Conservation (phyloP, 1,140 invertebrate genomes). For the Daktulosphaira vitifoliae region DNA sequence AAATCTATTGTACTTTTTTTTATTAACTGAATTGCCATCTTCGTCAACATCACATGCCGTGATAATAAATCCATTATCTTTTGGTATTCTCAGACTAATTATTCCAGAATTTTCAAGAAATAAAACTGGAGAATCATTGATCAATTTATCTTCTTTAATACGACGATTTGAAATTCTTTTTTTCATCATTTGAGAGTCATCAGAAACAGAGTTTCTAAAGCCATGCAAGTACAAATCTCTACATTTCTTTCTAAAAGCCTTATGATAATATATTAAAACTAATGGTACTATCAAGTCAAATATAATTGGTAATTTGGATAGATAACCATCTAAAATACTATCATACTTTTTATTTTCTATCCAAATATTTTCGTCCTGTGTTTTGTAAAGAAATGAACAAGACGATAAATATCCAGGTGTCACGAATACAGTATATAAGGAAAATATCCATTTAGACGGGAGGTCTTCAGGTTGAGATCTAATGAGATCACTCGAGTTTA, state of each 20-base stretch:
- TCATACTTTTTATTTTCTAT: neutral
- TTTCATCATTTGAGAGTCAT: neutral
- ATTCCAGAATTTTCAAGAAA: slow-evolving; percentile 7
- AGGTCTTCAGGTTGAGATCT: neutral
- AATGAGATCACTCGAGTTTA: neutral
- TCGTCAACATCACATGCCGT: slow-evolving; percentile 4
- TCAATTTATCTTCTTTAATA: neutral
- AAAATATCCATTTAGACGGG: neutral
- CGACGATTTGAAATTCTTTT: neutral
- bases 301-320: neutral
- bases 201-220: slow-evolving; percentile 19
- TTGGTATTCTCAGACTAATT: neutral
- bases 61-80: neutral
- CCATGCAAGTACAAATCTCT: slow-evolving; percentile 15
- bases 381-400: neutral
- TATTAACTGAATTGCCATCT: neutral
- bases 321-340: neutral
- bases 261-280: slow-evolving; percentile 1
- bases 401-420: slow-evolving; percentile 8
- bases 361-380: neutral
- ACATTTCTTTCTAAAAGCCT: slow-evolving; percentile 21
- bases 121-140: slow-evolving; percentile 5
- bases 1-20: neutral
- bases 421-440: neutral
- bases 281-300: slow-evolving; percentile 23